Evolutionary conservation across 53 echinoderm and acorn worm species (phyloP), one percentile per base, ranked within the genome.

Genomic region (Paelopatides confundens): DNA sequence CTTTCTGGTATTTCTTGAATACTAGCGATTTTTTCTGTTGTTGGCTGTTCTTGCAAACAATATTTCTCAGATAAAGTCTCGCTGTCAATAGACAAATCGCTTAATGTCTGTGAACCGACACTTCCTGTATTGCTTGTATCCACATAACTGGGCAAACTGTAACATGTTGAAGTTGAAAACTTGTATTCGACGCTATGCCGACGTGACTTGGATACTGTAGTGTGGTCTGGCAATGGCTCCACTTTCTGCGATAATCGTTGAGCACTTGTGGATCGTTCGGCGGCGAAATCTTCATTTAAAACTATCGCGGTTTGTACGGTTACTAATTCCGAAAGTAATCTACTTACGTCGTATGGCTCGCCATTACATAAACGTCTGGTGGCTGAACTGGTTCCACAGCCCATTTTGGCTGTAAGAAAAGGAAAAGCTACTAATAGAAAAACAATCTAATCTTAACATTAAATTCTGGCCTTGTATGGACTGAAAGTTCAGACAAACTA

Each of bases 231-330:
- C 28, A 46, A 2, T 36, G 24, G 49, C 65, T 2, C 40, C 66
- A 3, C 48, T 39, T 26, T 49, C 82, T 26, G 32, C 64, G 32
- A 48, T 3, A 62, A 43, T 13, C 63, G 35, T 33, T 67, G 32
- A 11, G 64, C 53, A 34, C 3, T 28, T 13, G 14, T 67, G 13
- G 17, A 66, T 5, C 51, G 14, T n/a, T 89, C 85, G 32, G 77
- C 76, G 4, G 66, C 64, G 35, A 86, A 85, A 24, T 92, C 92
- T 43, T 94, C 92, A 47, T 90, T 77, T 28, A 94, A 38, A 46
- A 94, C 86, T 23, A 94, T 91, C 49, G 94, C 94, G n/a, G 94
- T 94, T 82, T 94, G 94, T 28, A 94, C 85, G 46, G 94, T 94
- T 32, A 94, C 87, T 49, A 94, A 90, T 36, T 94, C 94, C 3